Base-by-base conservation (phyloP, 1,140 invertebrate genomes). In the Drosophila simulans region DNA sequence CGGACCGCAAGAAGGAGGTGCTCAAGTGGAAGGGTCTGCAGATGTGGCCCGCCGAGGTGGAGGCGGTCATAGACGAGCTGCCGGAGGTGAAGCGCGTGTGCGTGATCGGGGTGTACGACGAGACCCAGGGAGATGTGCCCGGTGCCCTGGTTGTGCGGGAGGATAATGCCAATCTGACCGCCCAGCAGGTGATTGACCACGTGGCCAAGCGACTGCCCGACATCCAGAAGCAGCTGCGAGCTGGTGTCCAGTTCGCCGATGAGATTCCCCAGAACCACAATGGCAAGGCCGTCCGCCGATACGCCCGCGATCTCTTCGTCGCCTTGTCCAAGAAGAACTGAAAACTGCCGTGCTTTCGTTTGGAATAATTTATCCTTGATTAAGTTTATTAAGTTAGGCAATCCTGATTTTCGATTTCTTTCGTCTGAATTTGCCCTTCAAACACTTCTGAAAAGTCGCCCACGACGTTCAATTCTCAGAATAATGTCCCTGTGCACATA, bases 1-100 rank as follows among this genome's bases (percentile, higher is more conserved):
- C 95, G 1, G 96, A 96, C 77, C 92, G 96, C 43, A 78, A 96
- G n/a, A 97, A 96, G 71, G 95, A 96, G 89, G 92, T 97, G 17
- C 95, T 97, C 57, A 97, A 97, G 90, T 96, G 95, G 85, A 55
- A 65, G 31, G 88, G 83, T 4, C 68, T 78, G n/a, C 92, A 92
- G n/a, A 90, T 92, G 65, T 83, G 77, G 56, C 89, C 90, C 20
- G 65, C 68, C n/a, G 89, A 91, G 42, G 71, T 91, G 22, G 90
- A 91, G 46, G 65, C 54, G 3, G 59, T 71, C 13, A 72, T 91
- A 1, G 25, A 48, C 12, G 73, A 73, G 37, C n/a, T 89, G 15
- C 55, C 77, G 0, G 72, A 78, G 15, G 73, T 91, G 0, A n/a
- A 55, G 46, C 66, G 72, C 25, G 83, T 72, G 13, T 91, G 85